A percentile compares a stretch with the other conserved stretches of the same genome.
Conservation (phyloP, 1,140 invertebrate genomes). For the Cherax destructor region DNA sequence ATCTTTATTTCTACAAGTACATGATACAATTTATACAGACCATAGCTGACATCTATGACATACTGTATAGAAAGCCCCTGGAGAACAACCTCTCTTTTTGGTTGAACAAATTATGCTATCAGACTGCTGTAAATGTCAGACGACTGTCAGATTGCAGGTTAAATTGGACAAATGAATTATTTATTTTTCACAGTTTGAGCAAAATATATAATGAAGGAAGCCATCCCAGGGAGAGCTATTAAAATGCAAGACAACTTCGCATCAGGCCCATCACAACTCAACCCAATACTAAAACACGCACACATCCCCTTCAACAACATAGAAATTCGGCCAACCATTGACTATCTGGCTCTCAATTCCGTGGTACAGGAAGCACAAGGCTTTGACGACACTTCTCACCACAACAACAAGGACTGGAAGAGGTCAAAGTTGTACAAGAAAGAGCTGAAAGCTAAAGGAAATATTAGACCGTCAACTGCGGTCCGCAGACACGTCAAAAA, state of each 20-base stretch:
- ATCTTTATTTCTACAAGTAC: too few relatives aligned
- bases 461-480: conserved; percentile 59
- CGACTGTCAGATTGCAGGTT: neutral
- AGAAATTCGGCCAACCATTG: conserved; percentile 40
- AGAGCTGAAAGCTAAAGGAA: conserved; percentile 58
- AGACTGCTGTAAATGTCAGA: neutral
- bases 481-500: conserved; percentile 69
- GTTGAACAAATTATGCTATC: too few relatives aligned
- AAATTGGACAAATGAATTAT: neutral
- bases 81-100: too few relatives aligned
- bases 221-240: conserved; percentile 57
- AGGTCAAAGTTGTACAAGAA: conserved; percentile 57
- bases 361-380: conserved; percentile 13
- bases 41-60: too few relatives aligned
- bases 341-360: conserved; percentile 32
- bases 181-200: neutral
- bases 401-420: conserved; percentile 44
- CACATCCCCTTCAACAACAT: conserved; percentile 57
- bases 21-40: too few relatives aligned
- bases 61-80: too few relatives aligned
- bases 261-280: conserved; percentile 18
- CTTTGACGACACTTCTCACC: neutral
- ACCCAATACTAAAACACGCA: conserved; percentile 10
- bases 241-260: conserved; percentile 45
- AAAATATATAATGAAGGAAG: conserved; percentile 50